phyloP scores from a whole-genome alignment of 2,888 invertebrate genomes.

The Petrolisthes manimaculis region DNA sequence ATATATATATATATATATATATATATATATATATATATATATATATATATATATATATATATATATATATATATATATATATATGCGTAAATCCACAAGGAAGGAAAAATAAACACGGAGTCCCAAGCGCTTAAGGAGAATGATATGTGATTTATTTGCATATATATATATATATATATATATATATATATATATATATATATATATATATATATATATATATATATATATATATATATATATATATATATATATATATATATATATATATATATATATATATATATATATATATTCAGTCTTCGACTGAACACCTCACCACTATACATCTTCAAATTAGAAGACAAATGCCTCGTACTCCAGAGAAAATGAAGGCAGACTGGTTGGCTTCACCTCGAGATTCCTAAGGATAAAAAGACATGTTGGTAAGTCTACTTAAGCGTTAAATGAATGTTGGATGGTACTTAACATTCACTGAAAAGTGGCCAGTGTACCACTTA shows the following conservation, averaged over 20 bases:
- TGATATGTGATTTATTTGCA: neutral
- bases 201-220: slow-evolving; percentile 33
- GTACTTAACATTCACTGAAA: too few relatives aligned
- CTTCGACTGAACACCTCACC: neutral
- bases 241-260: slow-evolving; percentile 6
- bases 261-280: neutral
- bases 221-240: slow-evolving; percentile 1
- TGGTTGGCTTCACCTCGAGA: too few relatives aligned
- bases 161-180: slow-evolving; percentile 20
- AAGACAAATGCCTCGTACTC: too few relatives aligned
- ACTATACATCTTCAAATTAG: too few relatives aligned
- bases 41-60: slow-evolving; percentile 36
- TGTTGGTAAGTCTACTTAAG: too few relatives aligned
- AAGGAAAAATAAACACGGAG: too few relatives aligned
- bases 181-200: slow-evolving; percentile 27
- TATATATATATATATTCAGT: neutral
- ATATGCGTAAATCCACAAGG: slow-evolving; percentile 16
- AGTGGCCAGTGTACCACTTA: too few relatives aligned
- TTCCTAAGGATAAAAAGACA: too few relatives aligned
- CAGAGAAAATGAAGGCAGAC: too few relatives aligned
- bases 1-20: slow-evolving; percentile 40
- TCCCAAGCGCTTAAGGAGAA: too few relatives aligned
- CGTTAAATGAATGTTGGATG: too few relatives aligned
- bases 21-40: slow-evolving; percentile 26
- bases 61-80: slow-evolving; percentile 34